Percentiles rank a stretch among this genome's conserved stretches.
phyloP scores from a whole-genome alignment of 2,113 vertebrate genomes.

The Gobiocypris rarus region DNA sequence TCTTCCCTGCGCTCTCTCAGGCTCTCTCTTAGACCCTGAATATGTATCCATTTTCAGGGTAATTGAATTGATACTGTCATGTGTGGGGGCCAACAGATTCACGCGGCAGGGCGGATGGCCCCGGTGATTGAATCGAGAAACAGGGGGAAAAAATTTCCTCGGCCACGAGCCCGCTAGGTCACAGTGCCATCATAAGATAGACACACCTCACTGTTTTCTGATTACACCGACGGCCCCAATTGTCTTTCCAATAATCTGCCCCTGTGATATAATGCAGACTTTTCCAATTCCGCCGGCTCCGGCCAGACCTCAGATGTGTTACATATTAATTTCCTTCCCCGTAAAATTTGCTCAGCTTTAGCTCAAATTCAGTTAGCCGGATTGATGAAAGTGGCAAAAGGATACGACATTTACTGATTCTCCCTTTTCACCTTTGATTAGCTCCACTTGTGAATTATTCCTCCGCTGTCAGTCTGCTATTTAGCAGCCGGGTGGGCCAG shows the following conservation, averaged over 20 bases:
- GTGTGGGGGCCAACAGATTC: conserved; percentile 87
- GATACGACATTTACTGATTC: conserved; percentile 98
- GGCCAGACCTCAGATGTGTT: conserved; percentile 89
- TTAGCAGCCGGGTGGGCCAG: conserved; percentile 74
- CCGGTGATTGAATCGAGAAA: conserved; percentile 88
- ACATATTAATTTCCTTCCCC: conserved; percentile 97
- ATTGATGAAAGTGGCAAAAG: conserved; percentile 99
- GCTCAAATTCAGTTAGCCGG: conserved; percentile 97
- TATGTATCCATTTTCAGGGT: conserved; percentile 92
- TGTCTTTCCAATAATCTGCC: conserved; percentile 85
- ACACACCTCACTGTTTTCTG: conserved; percentile 86
- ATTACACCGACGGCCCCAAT: conserved; percentile 85
- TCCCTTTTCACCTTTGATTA: conserved; percentile 99
- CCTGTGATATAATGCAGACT: conserved; percentile 80
- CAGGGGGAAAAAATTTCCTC: conserved; percentile 75
- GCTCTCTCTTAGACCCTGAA: conserved; percentile 86
- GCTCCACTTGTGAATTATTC: conserved; percentile 86
- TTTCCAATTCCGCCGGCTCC: conserved; percentile 85
- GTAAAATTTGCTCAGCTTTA: conserved; percentile 87
- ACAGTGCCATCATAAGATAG: conserved; percentile 80
- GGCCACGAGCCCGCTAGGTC: conserved; percentile 66
- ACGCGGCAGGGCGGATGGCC: conserved; percentile 86
- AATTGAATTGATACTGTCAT: conserved; percentile 99
- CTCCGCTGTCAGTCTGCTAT: conserved; percentile 88
- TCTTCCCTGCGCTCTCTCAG: conserved; percentile 74